Evolutionary conservation across 2,888 invertebrate genomes (phyloP), one percentile per base, ranked within the genome.

Genomic region (Diarsia brunnea): DNA sequence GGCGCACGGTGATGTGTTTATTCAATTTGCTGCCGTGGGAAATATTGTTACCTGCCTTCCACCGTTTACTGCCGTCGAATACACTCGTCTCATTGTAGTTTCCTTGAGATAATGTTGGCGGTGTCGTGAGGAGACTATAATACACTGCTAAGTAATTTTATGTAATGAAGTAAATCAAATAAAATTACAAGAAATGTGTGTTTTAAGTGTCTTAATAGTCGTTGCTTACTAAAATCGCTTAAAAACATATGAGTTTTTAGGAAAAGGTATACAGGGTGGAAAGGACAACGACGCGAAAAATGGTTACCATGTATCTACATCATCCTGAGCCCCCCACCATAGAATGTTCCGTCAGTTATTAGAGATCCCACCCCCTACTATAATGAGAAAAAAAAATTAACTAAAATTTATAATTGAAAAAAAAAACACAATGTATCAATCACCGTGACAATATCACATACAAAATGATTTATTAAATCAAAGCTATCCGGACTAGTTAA

Each of bases 1-100:
- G 94, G 93, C 91, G 91, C 90, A 92, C 92, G 92, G 90, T 95
- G 95, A 96, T 95, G 95, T 95, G 95, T 95, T 95, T 95, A 96
- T 96, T 96, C 95, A 95, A 96, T 96, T 96, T 96, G 94, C 91
- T 93, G 91, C 89, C 92, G 91, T 89, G 90, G 91, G 92, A 94
- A 95, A 95, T 95, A 93, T 93, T 93, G 95, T 96, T 95, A 95
- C 94, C 92, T 94, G 91, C 91, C 91, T 90, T 89, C 87, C 77
- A 71, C 73, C 91, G 90, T 92, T 94, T 92, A 92, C 92, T 92
- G 91, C 87, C 87, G 86, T 87, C 80, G 84, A 84, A 86, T 88
- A 88, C 87, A 89, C 90, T 89, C 82, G 87, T 87, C 87, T 85
- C 79, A 79, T 83, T 85, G 84, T 78, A 84, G 75, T 83, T 87